These are phyloP conservation scores for Prosapia bicincta DNA, from an alignment of 2,888 invertebrate species.

Conservation along the genomic window DNA sequence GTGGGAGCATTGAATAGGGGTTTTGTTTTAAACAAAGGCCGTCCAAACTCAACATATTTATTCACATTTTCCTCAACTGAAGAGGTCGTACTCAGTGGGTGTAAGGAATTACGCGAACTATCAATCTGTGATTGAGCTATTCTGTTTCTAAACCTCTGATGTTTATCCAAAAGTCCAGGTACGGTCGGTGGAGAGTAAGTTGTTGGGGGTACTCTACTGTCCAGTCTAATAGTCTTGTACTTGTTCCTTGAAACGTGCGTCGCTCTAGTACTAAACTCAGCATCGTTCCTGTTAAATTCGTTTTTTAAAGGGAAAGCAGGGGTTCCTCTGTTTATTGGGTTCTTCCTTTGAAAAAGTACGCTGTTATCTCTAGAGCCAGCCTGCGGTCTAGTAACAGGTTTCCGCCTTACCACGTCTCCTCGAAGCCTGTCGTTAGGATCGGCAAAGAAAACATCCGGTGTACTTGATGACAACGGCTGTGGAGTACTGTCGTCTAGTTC, in stretches of 20 bases:
- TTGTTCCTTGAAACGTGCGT: conserved; percentile 12
- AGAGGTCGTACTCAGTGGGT: not conserved
- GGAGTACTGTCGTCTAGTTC: conserved; percentile 20
- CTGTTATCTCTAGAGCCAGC: not conserved
- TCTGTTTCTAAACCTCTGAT: conserved; percentile 17
- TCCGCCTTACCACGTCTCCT: conserved; percentile 9
- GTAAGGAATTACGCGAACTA: not conserved
- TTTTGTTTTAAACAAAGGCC: conserved; percentile 22
- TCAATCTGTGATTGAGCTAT: not conserved
- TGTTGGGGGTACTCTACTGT: conserved; percentile 25
- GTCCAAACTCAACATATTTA: conserved; percentile 18
- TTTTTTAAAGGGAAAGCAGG: conserved; percentile 1
- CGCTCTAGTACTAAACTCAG: conserved; percentile 1
- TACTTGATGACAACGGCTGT: conserved; percentile 16
- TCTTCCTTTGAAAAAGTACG: not conserved
- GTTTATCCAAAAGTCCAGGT: conserved; percentile 4
- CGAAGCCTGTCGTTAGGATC: not conserved
- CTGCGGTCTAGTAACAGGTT: conserved; percentile 6
- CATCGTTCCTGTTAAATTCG: not conserved
- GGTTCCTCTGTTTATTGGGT: conserved; percentile 4
- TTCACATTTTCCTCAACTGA: not conserved
- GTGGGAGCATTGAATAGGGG: not conserved
- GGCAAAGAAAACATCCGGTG: conserved; percentile 1
- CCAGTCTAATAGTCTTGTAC: conserved; percentile 14
- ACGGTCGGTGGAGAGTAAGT: conserved; percentile 28